Percentiles rank a stretch among this genome's conserved stretches.
phyloP scores from a whole-genome alignment of 2,888 invertebrate species.

The Palloptera scutellata region DNA sequence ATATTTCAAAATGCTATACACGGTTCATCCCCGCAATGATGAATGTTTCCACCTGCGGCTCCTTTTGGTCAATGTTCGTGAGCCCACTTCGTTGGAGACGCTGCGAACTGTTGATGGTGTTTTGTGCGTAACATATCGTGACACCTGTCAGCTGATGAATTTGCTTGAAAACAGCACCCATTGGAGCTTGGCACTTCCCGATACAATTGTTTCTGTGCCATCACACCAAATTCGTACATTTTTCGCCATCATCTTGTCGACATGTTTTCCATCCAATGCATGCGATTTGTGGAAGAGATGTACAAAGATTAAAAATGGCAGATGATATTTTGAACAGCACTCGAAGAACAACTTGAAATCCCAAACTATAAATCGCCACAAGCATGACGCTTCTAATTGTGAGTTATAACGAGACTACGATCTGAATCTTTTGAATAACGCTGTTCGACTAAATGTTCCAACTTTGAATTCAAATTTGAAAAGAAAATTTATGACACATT shows the following conservation, averaged over 20 bases:
- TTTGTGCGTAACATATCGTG: constrained; percentile 26
- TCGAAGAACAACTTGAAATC: constrained; percentile 42
- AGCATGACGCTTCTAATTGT: constrained; percentile 35
- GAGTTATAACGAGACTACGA: constrained; percentile 40
- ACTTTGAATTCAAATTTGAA: constrained; percentile 33
- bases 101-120: constrained; percentile 32
- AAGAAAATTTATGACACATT: constrained; percentile 35
- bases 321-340: constrained; percentile 46
- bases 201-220: constrained; percentile 19
- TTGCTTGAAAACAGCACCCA: constrained; percentile 32
- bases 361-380: constrained; percentile 29
- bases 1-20: no score
- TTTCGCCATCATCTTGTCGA: constrained; percentile 50
- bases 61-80: constrained; percentile 26
- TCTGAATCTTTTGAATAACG: constrained; percentile 28
- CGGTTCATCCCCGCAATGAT: constrained; percentile 29
- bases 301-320: constrained; percentile 44
- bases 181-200: constrained; percentile 31
- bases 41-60: constrained; percentile 37
- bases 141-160: constrained; percentile 27
- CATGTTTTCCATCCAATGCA: constrained; percentile 46
- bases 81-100: constrained; percentile 33
- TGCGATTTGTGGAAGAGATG: constrained; percentile 42
- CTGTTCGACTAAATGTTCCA: constrained; percentile 34
- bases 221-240: constrained; percentile 34